A percentile compares a stretch with the other conserved stretches of the same genome.
These are phyloP conservation scores for Gallinago solitaria DNA, from an alignment of 2,797 vertebrate species.

Conservation along the genomic window DNA sequence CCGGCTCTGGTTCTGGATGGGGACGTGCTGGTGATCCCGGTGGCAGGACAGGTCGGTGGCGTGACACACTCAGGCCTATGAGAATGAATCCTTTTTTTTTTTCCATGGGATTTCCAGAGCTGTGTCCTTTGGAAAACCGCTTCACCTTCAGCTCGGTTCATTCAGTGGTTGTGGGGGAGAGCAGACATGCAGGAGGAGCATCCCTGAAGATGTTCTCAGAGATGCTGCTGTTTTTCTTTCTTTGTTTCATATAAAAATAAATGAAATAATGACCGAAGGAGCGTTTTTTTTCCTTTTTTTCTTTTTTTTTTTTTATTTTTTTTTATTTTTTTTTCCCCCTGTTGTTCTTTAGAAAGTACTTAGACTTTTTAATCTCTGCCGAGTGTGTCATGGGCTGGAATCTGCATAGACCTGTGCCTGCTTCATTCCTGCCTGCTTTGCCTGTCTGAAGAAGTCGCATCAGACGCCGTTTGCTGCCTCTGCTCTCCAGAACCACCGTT, in stretches of 20 bases:
- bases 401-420: slow-evolving; percentile 11
- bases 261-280: background rate
- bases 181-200: background rate
- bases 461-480: background rate
- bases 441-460: slow-evolving; percentile 11
- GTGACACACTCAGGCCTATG: background rate
- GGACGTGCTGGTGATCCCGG: background rate
- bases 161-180: background rate
- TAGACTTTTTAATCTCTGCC: background rate
- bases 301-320: no score
- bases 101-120: background rate
- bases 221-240: background rate
- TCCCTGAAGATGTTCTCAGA: background rate
- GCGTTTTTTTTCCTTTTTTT: background rate
- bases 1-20: background rate
- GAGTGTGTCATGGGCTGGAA: background rate
- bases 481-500: background rate
- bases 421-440: slow-evolving; percentile 26
- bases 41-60: background rate
- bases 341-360: background rate
- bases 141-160: background rate
- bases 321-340: no score
- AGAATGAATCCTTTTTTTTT: background rate
- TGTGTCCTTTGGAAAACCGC: background rate
- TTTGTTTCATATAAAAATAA: background rate